A percentile compares a stretch with the other conserved stretches of the same genome.
These are phyloP conservation scores for Grus americana DNA, from an alignment of 2,113 vertebrate genomes.

Conservation along the genomic window DNA sequence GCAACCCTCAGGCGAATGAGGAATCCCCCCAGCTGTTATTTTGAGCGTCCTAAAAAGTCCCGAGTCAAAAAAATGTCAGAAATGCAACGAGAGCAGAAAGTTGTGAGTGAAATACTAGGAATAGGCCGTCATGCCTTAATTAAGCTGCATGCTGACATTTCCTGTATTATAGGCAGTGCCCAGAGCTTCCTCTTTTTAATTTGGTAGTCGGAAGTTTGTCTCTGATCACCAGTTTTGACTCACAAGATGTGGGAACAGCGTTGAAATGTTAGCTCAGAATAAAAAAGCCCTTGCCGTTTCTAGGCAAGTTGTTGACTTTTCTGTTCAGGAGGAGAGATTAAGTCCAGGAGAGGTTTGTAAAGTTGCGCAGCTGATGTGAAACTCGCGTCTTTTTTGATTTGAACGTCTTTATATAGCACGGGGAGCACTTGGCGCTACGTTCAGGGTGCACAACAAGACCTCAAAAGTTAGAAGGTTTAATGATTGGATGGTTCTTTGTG, in stretches of 20 bases:
- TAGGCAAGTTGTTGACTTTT: neutral
- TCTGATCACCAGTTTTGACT: neutral
- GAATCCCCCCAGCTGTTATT: neutral
- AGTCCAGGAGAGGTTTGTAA: neutral
- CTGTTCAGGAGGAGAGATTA: neutral
- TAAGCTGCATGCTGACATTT: neutral
- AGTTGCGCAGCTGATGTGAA: neutral
- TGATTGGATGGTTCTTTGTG: neutral
- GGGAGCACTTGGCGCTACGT: neutral
- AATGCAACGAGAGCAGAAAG: neutral
- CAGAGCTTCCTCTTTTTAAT: constrained; percentile 35
- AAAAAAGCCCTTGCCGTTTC: neutral
- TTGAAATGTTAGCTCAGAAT: neutral
- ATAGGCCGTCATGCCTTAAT: neutral
- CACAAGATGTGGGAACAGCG: neutral
- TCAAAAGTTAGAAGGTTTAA: neutral
- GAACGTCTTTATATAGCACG: accelerated
- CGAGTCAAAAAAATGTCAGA: neutral
- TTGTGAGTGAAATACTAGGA: neutral
- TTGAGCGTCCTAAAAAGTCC: neutral
- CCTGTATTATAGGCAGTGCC: neutral
- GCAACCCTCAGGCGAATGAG: neutral
- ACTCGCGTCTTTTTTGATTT: neutral
- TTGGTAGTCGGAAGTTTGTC: neutral
- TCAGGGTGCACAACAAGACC: neutral